Evolutionary conservation across 2,113 vertebrate genomes (phyloP).

Genomic region (Hystrix brachyura): DNA sequence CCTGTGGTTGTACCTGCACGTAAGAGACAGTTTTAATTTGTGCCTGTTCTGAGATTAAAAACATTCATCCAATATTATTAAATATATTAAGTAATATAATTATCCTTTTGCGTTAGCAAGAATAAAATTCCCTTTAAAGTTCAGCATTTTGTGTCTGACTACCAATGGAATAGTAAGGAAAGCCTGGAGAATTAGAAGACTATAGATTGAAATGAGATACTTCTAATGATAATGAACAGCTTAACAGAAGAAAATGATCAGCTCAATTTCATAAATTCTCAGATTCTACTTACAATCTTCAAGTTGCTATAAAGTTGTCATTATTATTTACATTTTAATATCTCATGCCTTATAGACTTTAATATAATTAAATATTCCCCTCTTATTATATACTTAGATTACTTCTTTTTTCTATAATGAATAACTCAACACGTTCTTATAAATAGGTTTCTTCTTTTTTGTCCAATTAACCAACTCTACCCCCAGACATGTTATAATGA

Average conservation of each 20-base stretch:
- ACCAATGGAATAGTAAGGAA: neutral
- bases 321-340: constrained; percentile 25
- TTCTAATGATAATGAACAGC: neutral
- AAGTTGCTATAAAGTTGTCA: neutral
- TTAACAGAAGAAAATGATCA: neutral
- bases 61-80: neutral
- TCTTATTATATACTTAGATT: neutral
- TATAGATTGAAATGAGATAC: neutral
- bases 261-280: neutral
- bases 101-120: neutral
- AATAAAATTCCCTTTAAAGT: neutral
- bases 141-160: neutral
- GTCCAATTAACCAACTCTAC: neutral
- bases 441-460: neutral
- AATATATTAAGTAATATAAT: neutral
- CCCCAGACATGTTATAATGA: neutral
- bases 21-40: neutral
- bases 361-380: neutral
- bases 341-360: neutral
- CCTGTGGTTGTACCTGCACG: neutral
- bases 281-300: neutral
- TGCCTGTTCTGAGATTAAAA: neutral
- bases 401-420: neutral
- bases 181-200: neutral
- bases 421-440: neutral